Evolutionary conservation across 2,797 vertebrate genomes (phyloP).

Genomic region (Scolopax bukidnonensis): DNA sequence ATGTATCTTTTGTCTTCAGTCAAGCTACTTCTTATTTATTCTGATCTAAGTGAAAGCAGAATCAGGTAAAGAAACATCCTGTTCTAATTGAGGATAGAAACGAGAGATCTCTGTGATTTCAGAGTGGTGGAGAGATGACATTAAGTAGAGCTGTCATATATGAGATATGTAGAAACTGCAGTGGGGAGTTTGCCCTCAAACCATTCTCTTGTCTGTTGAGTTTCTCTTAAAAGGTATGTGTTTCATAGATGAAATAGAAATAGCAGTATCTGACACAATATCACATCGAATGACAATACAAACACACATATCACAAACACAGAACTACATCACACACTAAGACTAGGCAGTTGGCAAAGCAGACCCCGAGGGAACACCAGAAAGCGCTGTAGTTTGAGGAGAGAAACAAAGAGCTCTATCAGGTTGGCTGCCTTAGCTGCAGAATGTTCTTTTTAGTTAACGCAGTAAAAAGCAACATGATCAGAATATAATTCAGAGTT

Average conservation of each 20-base stretch:
- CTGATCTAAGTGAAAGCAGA: constrained; percentile 40
- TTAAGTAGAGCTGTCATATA: constrained; percentile 34
- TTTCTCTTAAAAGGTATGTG: constrained; percentile 46
- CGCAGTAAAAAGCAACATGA: constrained; percentile 32
- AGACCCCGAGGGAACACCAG: constrained; percentile 51
- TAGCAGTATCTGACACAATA: constrained; percentile 52
- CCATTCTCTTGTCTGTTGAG: constrained; percentile 44
- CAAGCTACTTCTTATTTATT: constrained; percentile 45
- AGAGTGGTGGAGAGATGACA: constrained; percentile 3
- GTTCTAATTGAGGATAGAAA: constrained; percentile 48
- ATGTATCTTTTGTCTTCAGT: not conserved
- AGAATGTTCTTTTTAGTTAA: constrained; percentile 37
- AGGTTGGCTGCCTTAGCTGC: constrained; percentile 33
- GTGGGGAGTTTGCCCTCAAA: constrained; percentile 56
- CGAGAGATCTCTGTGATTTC: constrained; percentile 16
- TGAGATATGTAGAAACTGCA: constrained; percentile 10
- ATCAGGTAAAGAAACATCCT: constrained; percentile 2
- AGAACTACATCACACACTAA: constrained; percentile 1
- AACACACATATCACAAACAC: constrained; percentile 53
- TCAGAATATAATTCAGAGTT: constrained; percentile 10
- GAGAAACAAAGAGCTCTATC: constrained; percentile 40
- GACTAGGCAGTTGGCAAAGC: constrained; percentile 52
- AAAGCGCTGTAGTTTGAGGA: constrained; percentile 44
- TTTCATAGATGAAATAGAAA: constrained; percentile 53
- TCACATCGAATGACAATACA: constrained; percentile 44